Percentiles rank a stretch among this genome's conserved stretches.
phyloP scores from a whole-genome alignment of 1,140 invertebrate species.

The Drosophila kohkoa region DNA sequence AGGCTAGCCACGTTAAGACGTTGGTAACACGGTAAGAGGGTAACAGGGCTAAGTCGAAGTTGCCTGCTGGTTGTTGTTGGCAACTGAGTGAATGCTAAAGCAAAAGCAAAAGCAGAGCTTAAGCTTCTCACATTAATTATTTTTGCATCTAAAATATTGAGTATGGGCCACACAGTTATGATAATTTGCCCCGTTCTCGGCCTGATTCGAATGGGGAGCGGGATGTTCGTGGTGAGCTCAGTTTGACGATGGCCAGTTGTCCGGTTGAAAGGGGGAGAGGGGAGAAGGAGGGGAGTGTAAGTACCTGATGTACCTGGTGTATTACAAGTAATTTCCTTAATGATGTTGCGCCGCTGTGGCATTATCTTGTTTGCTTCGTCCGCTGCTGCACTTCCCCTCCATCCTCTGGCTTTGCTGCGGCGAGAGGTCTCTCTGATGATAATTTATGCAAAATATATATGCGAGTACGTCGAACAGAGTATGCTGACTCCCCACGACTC shows the following conservation, averaged over 20 bases:
- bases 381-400: slow-evolving; percentile 19
- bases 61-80: slow-evolving; percentile 2
- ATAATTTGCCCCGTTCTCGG: slow-evolving; percentile 60
- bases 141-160: slow-evolving; percentile 76
- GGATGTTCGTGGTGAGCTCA: neutral
- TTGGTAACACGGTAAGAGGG: slow-evolving; percentile 21
- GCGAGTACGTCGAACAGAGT: slow-evolving; percentile 5
- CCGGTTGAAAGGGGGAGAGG: neutral
- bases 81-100: slow-evolving; percentile 19
- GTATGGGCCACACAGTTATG: slow-evolving; percentile 62
- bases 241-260: slow-evolving; percentile 11
- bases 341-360: slow-evolving; percentile 79
- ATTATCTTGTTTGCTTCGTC: slow-evolving; percentile 73
- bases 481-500: slow-evolving; percentile 25
- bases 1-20: slow-evolving; percentile 53
- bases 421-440: slow-evolving; percentile 53
- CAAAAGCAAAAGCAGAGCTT: slow-evolving; percentile 19
- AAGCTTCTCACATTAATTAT: slow-evolving; percentile 80
- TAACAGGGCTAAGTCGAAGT: slow-evolving; percentile 18
- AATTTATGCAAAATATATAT: slow-evolving; percentile 83
- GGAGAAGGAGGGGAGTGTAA: slow-evolving; percentile 30
- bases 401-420: slow-evolving; percentile 16
- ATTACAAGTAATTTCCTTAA: slow-evolving; percentile 82
- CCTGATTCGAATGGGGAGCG: neutral
- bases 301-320: slow-evolving; percentile 64